Evolutionary conservation across 2,888 invertebrate genomes (phyloP).

Genomic region (Brenthis hecate): DNA sequence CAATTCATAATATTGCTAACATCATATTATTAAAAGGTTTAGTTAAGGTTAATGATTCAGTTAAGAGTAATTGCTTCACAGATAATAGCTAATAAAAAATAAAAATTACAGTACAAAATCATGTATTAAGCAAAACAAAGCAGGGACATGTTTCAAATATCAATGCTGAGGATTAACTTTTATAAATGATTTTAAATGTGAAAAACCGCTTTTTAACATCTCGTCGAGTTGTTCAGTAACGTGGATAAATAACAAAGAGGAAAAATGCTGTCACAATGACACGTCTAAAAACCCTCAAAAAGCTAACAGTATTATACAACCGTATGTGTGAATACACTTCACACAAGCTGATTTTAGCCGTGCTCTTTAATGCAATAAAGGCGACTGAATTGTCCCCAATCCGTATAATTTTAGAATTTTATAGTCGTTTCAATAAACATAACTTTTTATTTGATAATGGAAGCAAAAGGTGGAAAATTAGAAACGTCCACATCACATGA

Average conservation of each 20-base stretch:
- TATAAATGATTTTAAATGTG: constrained; percentile 3
- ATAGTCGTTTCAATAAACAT: constrained; percentile 11
- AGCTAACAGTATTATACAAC: constrained; percentile 23
- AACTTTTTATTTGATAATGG: constrained; percentile 9
- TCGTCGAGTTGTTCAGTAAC: constrained; percentile 18
- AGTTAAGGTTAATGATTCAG: no score
- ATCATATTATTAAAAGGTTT: no score
- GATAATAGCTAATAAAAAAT: not conserved
- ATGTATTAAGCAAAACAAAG: not conserved
- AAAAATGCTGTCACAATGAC: constrained; percentile 30
- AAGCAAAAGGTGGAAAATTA: constrained; percentile 6
- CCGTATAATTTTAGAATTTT: constrained; percentile 14
- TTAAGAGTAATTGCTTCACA: no score
- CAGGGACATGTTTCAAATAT: not conserved
- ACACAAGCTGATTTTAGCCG: constrained; percentile 9
- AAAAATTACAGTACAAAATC: not conserved
- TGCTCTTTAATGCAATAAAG: constrained; percentile 15
- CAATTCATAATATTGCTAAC: no score
- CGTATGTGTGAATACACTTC: no score
- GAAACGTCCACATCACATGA: not conserved
- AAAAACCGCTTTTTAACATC: constrained; percentile 12
- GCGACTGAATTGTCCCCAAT: not conserved
- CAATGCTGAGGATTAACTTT: not conserved
- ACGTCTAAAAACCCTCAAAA: constrained; percentile 23
- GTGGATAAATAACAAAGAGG: constrained; percentile 29